phyloP scores from a whole-genome alignment of 2,113 vertebrate genomes.

The Motacilla alba region DNA sequence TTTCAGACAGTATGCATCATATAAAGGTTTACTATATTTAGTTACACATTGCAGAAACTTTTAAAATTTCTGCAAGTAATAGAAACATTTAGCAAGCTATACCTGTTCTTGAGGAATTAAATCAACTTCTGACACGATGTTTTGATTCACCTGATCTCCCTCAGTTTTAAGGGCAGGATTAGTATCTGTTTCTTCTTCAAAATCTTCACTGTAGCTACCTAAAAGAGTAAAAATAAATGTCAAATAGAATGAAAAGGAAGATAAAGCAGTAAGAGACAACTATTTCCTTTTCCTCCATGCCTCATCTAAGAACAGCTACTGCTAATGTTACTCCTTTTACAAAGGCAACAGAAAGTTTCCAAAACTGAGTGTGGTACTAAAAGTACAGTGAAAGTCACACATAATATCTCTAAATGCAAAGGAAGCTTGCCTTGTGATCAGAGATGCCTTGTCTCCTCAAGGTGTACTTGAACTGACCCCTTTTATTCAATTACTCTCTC shows the following conservation, averaged over 20 bases:
- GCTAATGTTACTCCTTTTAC: background rate
- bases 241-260: background rate
- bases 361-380: background rate
- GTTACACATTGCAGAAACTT: background rate
- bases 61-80: background rate
- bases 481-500: background rate
- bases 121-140: background rate
- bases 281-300: background rate
- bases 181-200: conserved; percentile 81
- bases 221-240: conserved; percentile 30
- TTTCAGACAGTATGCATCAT: background rate
- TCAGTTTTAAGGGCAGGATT: conserved; percentile 28
- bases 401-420: background rate
- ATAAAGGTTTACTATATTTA: background rate
- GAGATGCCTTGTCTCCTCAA: background rate
- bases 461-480: background rate
- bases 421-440: background rate
- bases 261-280: background rate
- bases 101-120: conserved; percentile 31
- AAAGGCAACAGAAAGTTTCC: background rate
- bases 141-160: conserved; percentile 35
- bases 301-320: background rate
- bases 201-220: conserved; percentile 87
- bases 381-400: background rate
- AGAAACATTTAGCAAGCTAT: background rate